Conservation (phyloP, 2,888 invertebrate species). For the Drosophila merina region DNA sequence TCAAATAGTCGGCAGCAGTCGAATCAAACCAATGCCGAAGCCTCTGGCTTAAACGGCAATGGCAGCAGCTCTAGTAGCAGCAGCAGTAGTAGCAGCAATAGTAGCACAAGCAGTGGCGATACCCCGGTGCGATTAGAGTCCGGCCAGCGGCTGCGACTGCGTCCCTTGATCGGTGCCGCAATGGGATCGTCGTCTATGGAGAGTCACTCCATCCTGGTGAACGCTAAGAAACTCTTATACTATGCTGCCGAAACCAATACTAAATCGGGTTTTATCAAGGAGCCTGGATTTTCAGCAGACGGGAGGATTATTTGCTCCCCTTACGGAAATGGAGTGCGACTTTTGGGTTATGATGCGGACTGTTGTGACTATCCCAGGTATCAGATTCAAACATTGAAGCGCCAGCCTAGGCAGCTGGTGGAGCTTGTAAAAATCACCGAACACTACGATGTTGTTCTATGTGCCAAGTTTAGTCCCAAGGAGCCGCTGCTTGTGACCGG, state of each 20-base stretch:
- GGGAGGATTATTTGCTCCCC: conserved; percentile 96
- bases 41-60: conserved; percentile 37
- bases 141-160: conserved; percentile 51
- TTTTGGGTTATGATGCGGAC: conserved; percentile 90
- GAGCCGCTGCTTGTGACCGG: conserved; percentile 95
- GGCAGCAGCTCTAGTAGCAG: conserved; percentile 12
- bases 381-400: conserved; percentile 83
- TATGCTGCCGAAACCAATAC: conserved; percentile 94
- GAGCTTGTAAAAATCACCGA: conserved; percentile 89
- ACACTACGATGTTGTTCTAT: conserved; percentile 93
- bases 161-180: conserved; percentile 45
- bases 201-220: conserved; percentile 83
- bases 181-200: conserved; percentile 14
- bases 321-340: conserved; percentile 92
- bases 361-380: conserved; percentile 89
- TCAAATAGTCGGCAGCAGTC: conserved; percentile 36
- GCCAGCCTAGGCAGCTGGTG: conserved; percentile 83
- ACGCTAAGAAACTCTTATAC: conserved; percentile 91
- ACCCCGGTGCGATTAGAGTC: conserved; percentile 48
- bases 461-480: conserved; percentile 94
- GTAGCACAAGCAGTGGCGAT: conserved; percentile 44
- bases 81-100: conserved; percentile 50
- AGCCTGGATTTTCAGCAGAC: conserved; percentile 94
- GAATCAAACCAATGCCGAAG: conserved; percentile 31
- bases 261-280: conserved; percentile 96